Percentiles rank a stretch among this genome's conserved stretches.
phyloP scores from a whole-genome alignment of 2,888 invertebrate species.

The Ormyrus pomaceus region DNA sequence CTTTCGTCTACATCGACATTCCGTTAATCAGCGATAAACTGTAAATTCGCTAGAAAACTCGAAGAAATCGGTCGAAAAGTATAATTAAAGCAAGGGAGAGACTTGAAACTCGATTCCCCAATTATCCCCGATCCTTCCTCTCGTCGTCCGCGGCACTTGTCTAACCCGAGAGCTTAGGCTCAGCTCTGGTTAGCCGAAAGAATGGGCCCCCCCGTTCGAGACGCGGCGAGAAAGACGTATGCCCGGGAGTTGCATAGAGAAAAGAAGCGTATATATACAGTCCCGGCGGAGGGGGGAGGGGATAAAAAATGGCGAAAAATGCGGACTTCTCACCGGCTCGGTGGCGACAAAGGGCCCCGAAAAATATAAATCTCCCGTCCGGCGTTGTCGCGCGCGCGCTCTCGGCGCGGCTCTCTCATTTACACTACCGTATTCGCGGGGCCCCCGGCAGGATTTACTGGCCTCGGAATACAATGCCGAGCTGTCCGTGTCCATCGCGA shows the following conservation, averaged over 20 bases:
- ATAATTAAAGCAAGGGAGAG: too few species aligned
- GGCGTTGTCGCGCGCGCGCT: conserved; percentile 45
- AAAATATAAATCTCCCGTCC: conserved; percentile 67
- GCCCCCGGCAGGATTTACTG: conserved; percentile 70
- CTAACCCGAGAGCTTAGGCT: conserved; percentile 50
- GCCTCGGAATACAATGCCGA: conserved; percentile 74
- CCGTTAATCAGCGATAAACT: too few species aligned
- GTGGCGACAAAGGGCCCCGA: conserved; percentile 58
- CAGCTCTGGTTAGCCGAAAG: conserved; percentile 64
- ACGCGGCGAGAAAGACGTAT: not conserved
- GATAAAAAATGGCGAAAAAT: conserved; percentile 69
- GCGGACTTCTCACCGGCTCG: conserved; percentile 72
- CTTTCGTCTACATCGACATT: too few species aligned
- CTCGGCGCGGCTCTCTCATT: conserved; percentile 68
- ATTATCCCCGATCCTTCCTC: conserved; percentile 1
- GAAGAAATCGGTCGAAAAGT: too few species aligned
- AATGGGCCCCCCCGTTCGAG: conserved; percentile 50
- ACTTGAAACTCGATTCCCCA: conserved; percentile 9
- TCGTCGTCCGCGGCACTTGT: conserved; percentile 19
- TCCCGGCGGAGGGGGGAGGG: not conserved
- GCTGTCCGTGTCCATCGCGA: conserved; percentile 74
- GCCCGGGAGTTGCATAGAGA: not conserved
- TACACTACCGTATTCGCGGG: conserved; percentile 65
- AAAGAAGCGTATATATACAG: conserved; percentile 10
- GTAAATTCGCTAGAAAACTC: too few species aligned